Percentiles rank a stretch among this genome's conserved stretches.
Conservation (phyloP, 2,888 invertebrate species). For the Stenodera caucasica region DNA sequence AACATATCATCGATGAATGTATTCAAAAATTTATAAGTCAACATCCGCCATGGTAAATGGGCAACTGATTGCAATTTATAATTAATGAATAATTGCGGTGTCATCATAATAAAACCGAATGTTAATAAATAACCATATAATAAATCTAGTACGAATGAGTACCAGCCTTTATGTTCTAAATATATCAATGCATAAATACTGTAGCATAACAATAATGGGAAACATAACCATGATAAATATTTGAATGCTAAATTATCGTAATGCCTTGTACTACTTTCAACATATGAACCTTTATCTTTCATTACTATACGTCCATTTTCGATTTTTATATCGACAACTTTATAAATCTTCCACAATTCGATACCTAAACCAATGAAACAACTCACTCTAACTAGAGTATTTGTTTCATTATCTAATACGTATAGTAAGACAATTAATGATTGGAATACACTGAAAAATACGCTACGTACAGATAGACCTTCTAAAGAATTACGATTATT, state of each 20-base stretch:
- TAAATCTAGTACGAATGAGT: slow-evolving; percentile 95
- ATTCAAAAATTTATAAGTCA: slow-evolving; percentile 99
- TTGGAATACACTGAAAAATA: slow-evolving; percentile 98
- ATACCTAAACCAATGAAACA: slow-evolving; percentile 94
- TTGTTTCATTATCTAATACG: slow-evolving; percentile 98
- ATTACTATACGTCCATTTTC: slow-evolving; percentile 79
- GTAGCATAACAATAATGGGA: slow-evolving; percentile 91
- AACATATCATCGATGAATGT: slow-evolving; percentile 99
- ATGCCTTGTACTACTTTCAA: slow-evolving; percentile 87
- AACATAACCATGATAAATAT: slow-evolving; percentile 95
- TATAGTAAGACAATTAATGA: slow-evolving; percentile 93
- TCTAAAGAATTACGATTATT: slow-evolving; percentile 95
- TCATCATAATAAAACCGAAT: slow-evolving; percentile 99
- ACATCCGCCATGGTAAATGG: slow-evolving; percentile 99
- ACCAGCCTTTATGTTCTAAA: slow-evolving; percentile 98
- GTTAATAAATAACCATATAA: slow-evolving; percentile 97
- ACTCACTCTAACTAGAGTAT: slow-evolving; percentile 91
- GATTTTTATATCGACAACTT: slow-evolving; percentile 83
- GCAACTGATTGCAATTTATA: slow-evolving; percentile 99
- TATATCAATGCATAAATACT: slow-evolving; percentile 93
- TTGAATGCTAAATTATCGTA: slow-evolving; percentile 96
- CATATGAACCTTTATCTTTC: slow-evolving; percentile 95
- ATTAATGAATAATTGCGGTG: slow-evolving; percentile 99
- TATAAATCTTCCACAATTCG: slow-evolving; percentile 99
- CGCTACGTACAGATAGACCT: slow-evolving; percentile 95